A percentile compares a stretch with the other conserved stretches of the same genome.
phyloP scores from a whole-genome alignment of 2,888 invertebrate species.

The Chalcis sispes region DNA sequence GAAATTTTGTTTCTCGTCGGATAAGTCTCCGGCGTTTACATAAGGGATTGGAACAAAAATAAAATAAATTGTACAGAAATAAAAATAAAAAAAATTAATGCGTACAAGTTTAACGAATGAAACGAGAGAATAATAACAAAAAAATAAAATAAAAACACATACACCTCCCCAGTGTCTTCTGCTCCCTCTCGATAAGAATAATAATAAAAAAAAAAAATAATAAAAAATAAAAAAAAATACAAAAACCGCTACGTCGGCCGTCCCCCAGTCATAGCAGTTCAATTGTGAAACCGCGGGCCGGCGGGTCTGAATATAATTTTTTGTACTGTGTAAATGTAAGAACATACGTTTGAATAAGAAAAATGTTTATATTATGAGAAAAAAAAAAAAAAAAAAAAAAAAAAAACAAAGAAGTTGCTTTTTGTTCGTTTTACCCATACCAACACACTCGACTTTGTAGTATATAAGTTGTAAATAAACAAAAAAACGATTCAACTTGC shows the following conservation, averaged over 20 bases:
- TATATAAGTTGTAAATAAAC: constrained; percentile 57
- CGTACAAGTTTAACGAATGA: too few species aligned
- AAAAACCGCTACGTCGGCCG: constrained; percentile 64
- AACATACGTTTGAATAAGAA: constrained; percentile 84
- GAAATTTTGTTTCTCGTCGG: too few species aligned
- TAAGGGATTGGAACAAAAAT: background rate
- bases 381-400: constrained; percentile 58
- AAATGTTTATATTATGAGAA: constrained; percentile 76
- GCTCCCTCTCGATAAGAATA: constrained; percentile 57
- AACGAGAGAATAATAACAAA: background rate
- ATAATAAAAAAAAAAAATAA: constrained; percentile 34
- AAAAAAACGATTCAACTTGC: constrained; percentile 36
- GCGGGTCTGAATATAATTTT: constrained; percentile 81
- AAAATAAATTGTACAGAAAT: constrained; percentile 17
- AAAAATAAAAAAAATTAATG: too few species aligned
- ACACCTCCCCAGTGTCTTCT: constrained; percentile 45
- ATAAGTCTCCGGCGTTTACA: background rate
- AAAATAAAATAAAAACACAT: background rate
- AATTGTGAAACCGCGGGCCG: constrained; percentile 68
- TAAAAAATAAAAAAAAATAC: constrained; percentile 40
- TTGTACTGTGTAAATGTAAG: constrained; percentile 92
- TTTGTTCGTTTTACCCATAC: constrained; percentile 50
- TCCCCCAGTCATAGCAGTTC: constrained; percentile 72
- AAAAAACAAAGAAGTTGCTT: constrained; percentile 50
- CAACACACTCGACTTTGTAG: constrained; percentile 41